Base-by-base conservation (phyloP, 2,113 vertebrate genomes). In the Ramphastos sulfuratus region DNA sequence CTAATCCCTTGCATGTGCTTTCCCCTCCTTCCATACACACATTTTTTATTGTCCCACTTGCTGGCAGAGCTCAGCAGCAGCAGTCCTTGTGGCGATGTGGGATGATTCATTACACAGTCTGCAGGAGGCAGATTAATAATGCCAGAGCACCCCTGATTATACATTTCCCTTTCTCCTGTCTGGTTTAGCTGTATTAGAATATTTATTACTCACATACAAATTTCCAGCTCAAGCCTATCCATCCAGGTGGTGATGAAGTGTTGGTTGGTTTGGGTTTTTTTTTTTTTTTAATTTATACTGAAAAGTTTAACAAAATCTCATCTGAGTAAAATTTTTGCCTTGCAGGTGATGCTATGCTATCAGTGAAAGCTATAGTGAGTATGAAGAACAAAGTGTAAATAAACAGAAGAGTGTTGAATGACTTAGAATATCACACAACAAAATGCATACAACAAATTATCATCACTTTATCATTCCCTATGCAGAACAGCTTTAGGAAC, bases 111-210 rank as follows among this genome's bases (percentile, higher is more conserved):
- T 84, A 94, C 4, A 1, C n/a, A 78, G 27, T 65, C 72, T 84
- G 75, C 77, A 70, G 54, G 33, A 95, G 82, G 63, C 90, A 93
- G 87, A 95, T 91, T 83, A 92, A 93, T 92, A 91, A 66, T 90
- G 74, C 69, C 82, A 93, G 78, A 89, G 42, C 46, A 77, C 33
- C 72, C 59, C 55, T 91, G 78, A 82, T 85, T 78, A 93, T 73
- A 89, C 92, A 96, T 93, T 72, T 93, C 74, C 59, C 73, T 92
- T 88, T 89, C 67, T 91, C 37, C 83, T 73, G 44, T 89, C 85
- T 85, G 78, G 74, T 50, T 93, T 52, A 89, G 94, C 80, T 90
- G 56, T 73, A 89, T 88, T 91, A 63, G 54, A 86, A 58, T 86
- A 92, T 85, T 90, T 94, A 52, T 86, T 96, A 84, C 60, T 86